These are phyloP conservation scores for Andrena fulva DNA, from an alignment of 2,888 invertebrate species.

Conservation along the genomic window DNA sequence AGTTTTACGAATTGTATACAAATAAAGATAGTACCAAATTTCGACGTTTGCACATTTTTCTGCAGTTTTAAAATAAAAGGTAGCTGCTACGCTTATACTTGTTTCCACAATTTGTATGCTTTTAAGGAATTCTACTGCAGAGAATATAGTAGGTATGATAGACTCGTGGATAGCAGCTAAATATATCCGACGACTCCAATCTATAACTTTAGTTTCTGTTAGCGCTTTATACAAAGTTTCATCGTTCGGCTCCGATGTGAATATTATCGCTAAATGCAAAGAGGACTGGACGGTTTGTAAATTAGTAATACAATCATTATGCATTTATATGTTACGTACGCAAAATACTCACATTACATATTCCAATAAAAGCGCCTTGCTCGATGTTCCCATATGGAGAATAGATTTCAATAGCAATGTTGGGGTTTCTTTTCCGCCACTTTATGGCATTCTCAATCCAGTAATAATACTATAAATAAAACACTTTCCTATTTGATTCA, in stretches of 20 bases:
- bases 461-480: slow-evolving; percentile 76
- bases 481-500: too few relatives aligned
- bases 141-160: slow-evolving; percentile 61
- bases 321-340: slow-evolving; percentile 44
- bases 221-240: slow-evolving; percentile 70
- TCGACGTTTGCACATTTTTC: slow-evolving; percentile 52
- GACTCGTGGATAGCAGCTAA: slow-evolving; percentile 72
- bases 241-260: slow-evolving; percentile 74
- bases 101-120: slow-evolving; percentile 2
- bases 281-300: slow-evolving; percentile 54
- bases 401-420: slow-evolving; percentile 82
- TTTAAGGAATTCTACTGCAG: slow-evolving; percentile 60
- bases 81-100: not conserved
- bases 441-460: slow-evolving; percentile 82
- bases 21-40: slow-evolving; percentile 31
- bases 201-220: slow-evolving; percentile 73
- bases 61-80: slow-evolving; percentile 60
- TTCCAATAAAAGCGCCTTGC: slow-evolving; percentile 82
- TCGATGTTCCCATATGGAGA: slow-evolving; percentile 84
- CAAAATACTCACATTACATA: slow-evolving; percentile 62
- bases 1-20: not conserved
- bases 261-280: slow-evolving; percentile 65
- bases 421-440: slow-evolving; percentile 78
- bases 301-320: slow-evolving; percentile 49
- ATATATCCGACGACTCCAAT: slow-evolving; percentile 72